Evolutionary conservation across 2,888 invertebrate species (phyloP).

Genomic region (Drosophila falleni): DNA sequence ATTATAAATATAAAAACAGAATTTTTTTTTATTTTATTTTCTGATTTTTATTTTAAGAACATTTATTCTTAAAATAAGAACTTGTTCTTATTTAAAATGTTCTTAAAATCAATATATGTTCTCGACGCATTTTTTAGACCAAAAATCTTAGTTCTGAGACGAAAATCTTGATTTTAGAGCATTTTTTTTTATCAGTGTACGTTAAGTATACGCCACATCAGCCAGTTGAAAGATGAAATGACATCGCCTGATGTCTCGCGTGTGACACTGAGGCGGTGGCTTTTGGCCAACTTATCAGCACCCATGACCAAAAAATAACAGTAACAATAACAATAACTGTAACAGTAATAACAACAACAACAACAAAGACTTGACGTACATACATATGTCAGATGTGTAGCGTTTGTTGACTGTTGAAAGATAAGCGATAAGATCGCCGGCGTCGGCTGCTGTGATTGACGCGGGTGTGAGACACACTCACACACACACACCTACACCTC

Average conservation of each 20-base stretch:
- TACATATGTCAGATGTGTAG: constrained; percentile 34
- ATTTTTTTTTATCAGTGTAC: no score
- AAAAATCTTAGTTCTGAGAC: no score
- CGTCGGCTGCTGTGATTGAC: constrained; percentile 60
- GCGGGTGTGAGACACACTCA: constrained; percentile 13
- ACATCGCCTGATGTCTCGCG: constrained; percentile 47
- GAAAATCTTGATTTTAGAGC: no score
- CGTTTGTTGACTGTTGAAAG: constrained; percentile 56
- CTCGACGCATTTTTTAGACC: no score
- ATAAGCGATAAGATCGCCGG: constrained; percentile 68
- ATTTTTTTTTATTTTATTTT: no score
- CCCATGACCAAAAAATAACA: constrained; percentile 30
- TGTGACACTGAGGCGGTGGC: constrained; percentile 56
- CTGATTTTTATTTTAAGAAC: no score
- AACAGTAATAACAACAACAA: constrained; percentile 3
- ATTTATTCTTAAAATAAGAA: no score
- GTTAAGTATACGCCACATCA: constrained; percentile 50
- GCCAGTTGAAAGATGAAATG: constrained; percentile 12
- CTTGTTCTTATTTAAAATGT: no score
- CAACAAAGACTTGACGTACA: constrained; percentile 7
- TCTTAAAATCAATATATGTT: no score
- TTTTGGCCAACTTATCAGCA: constrained; percentile 59
- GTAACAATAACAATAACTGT: background rate
- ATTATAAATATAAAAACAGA: no score
- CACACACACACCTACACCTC: background rate